These are phyloP conservation scores for Phodopus roborovskii DNA, from an alignment of 2,113 vertebrate genomes.

Conservation along the genomic window DNA sequence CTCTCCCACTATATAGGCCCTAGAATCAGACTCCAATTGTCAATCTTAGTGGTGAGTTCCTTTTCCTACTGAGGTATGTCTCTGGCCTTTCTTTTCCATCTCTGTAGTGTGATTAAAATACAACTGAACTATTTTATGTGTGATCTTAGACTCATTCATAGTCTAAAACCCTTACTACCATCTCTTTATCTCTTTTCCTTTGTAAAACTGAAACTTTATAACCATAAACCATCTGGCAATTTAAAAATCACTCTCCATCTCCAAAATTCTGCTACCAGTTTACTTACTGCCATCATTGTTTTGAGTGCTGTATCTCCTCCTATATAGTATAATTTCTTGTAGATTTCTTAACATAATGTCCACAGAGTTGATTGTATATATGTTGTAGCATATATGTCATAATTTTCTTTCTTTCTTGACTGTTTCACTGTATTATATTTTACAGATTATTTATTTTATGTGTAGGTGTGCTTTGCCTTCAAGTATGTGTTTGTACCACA, in stretches of 20 bases:
- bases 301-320: background rate
- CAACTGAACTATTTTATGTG: background rate
- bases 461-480: background rate
- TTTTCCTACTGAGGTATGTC: background rate
- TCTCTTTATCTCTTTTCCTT: background rate
- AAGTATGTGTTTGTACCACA: too few species aligned
- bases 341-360: background rate
- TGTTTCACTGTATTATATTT: background rate
- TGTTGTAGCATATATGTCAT: background rate
- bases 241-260: background rate
- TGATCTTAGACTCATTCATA: background rate
- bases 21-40: background rate
- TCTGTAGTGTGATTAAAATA: background rate
- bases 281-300: background rate
- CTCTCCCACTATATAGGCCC: background rate
- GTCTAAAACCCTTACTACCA: background rate
- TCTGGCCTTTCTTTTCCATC: background rate
- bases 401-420: background rate
- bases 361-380: background rate
- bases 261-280: background rate
- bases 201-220: background rate
- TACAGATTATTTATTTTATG: background rate
- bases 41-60: background rate
- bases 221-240: background rate
- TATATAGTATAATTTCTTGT: background rate